These are phyloP conservation scores for Actenoides lindsayi DNA, from an alignment of 2,113 vertebrate genomes.

Conservation along the genomic window DNA sequence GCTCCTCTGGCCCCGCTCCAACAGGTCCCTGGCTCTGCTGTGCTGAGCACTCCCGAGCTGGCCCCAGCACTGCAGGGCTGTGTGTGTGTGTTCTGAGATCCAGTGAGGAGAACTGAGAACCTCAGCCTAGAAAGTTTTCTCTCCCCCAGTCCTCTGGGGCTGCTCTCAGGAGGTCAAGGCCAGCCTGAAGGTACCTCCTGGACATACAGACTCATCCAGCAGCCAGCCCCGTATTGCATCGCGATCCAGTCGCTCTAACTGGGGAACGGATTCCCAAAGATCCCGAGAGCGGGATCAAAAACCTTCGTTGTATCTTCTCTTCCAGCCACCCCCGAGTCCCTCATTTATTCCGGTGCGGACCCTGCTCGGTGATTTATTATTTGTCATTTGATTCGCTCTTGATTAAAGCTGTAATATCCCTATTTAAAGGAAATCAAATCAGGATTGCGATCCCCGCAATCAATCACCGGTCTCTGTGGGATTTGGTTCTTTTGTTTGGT, in stretches of 20 bases:
- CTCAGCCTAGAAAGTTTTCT: neutral
- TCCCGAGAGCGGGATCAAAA: neutral
- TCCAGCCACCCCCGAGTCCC: neutral
- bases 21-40: no score
- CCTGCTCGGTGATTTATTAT: slow-evolving; percentile 18
- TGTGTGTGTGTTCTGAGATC: neutral
- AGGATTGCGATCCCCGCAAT: slow-evolving; percentile 12
- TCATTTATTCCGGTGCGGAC: slow-evolving; percentile 16
- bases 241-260: fast-evolving
- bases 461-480: slow-evolving; percentile 10
- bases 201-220: fast-evolving
- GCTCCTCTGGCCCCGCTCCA: no score
- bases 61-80: no score
- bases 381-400: slow-evolving; percentile 38
- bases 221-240: no score
- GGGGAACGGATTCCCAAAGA: neutral
- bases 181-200: neutral
- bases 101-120: no score
- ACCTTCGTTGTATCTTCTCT: neutral
- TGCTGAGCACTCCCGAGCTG: no score
- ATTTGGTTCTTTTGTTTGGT: neutral
- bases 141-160: neutral
- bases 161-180: no score
- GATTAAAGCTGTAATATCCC: slow-evolving; percentile 47
- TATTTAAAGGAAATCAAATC: slow-evolving; percentile 61